Evolutionary conservation across 1,140 invertebrate genomes (phyloP).

Genomic region (Chrysomallon squamiferum): DNA sequence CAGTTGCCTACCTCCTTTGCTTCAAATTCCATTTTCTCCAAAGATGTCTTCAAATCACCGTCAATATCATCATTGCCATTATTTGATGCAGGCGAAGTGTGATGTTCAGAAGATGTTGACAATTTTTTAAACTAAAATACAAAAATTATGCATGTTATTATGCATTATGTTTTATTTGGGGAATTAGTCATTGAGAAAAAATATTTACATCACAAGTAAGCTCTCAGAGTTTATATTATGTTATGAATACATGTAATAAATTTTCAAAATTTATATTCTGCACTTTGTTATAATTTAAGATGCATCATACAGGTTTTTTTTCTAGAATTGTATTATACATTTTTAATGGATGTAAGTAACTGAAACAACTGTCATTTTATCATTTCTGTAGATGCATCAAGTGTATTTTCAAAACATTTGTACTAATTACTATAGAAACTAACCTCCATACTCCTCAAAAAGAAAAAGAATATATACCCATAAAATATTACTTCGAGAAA

Average conservation of each 20-base stretch:
- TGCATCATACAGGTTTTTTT: too few species aligned
- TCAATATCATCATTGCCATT: constrained; percentile 66
- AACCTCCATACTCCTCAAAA: too few species aligned
- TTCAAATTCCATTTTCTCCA: constrained; percentile 82
- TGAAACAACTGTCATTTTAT: too few species aligned
- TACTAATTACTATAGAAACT: too few species aligned
- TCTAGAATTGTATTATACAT: too few species aligned
- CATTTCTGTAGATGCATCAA: too few species aligned
- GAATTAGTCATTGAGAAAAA: background rate
- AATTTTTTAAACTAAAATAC: constrained; percentile 23
- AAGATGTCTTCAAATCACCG: constrained; percentile 71
- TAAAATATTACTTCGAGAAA: too few species aligned
- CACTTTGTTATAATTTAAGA: background rate
- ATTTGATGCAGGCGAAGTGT: constrained; percentile 5
- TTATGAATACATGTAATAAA: background rate
- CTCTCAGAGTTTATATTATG: background rate
- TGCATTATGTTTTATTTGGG: background rate
- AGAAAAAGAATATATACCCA: too few species aligned
- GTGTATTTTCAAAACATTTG: too few species aligned
- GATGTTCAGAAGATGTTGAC: constrained; percentile 10
- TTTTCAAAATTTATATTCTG: background rate
- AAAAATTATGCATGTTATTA: background rate
- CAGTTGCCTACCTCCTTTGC: constrained; percentile 76
- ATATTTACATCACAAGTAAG: background rate
- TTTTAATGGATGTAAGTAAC: too few species aligned